Percentiles rank a stretch among this genome's conserved stretches.
Conservation (phyloP, 2,888 invertebrate species). For the Tortrix viridana region DNA sequence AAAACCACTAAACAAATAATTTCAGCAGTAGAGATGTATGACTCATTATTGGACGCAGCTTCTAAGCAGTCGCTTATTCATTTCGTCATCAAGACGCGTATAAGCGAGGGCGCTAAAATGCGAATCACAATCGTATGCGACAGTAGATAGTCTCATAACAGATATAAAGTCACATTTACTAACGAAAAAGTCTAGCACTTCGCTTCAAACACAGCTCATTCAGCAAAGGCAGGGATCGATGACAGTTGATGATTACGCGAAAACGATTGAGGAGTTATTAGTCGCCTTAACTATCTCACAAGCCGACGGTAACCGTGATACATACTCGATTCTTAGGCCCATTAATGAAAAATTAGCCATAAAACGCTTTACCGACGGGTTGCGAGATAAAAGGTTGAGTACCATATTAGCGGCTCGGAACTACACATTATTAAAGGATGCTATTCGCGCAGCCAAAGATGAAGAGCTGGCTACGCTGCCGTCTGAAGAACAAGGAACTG, state of each 20-base stretch:
- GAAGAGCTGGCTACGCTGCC: neutral
- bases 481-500: no score
- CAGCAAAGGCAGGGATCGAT: neutral
- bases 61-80: neutral
- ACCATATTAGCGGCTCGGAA: neutral
- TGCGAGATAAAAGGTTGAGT: neutral
- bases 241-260: no score
- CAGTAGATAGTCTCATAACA: neutral
- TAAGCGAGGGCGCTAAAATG: neutral
- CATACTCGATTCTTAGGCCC: neutral
- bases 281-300: no score
- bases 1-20: neutral
- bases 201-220: no score
- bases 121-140: neutral
- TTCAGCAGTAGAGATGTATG: neutral
- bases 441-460: neutral
- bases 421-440: neutral
- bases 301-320: no score
- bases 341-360: constrained; percentile 1
- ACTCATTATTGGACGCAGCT: neutral
- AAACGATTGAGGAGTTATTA: no score
- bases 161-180: neutral
- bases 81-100: neutral
- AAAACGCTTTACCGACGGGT: constrained; percentile 2
- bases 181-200: no score